phyloP scores from a whole-genome alignment of 1,140 invertebrate species.

The Fragariocoptes setiger region DNA sequence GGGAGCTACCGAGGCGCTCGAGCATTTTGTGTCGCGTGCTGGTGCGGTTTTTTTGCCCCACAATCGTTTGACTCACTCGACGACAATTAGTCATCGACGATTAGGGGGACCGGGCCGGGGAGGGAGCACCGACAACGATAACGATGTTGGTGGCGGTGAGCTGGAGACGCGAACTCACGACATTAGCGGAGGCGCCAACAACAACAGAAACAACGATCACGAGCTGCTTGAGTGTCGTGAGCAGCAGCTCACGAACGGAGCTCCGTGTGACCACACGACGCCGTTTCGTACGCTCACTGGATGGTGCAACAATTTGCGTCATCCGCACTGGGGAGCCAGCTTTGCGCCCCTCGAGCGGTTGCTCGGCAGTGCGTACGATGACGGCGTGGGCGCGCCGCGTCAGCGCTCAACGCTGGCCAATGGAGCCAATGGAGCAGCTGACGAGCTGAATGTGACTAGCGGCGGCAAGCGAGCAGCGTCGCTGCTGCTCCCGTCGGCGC shows the following conservation, averaged over 20 bases:
- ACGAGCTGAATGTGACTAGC: conserved; percentile 24
- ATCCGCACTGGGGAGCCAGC: conserved; percentile 45
- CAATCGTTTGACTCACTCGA: background rate
- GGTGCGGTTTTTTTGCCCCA: background rate
- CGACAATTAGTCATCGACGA: no score
- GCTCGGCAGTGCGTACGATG: conserved; percentile 52
- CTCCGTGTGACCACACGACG: conserved; percentile 38
- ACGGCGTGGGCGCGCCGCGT: conserved; percentile 23
- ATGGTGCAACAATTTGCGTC: conserved; percentile 61
- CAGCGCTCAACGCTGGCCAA: background rate
- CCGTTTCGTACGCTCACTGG: conserved; percentile 51
- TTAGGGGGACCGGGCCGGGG: background rate
- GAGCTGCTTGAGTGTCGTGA: no score
- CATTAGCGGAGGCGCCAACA: background rate
- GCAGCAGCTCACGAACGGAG: conserved; percentile 18
- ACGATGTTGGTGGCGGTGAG: conserved; percentile 1
- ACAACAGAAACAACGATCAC: no score
- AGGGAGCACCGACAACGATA: no score
- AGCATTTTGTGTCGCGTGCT: background rate
- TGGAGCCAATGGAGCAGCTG: background rate
- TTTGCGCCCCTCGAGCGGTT: conserved; percentile 40
- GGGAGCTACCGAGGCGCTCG: background rate
- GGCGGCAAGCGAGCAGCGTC: conserved; percentile 29
- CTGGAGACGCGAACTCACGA: background rate
- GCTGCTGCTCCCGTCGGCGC: conserved; percentile 48